Percentiles rank a stretch among this genome's conserved stretches.
phyloP scores from a whole-genome alignment of 2,888 invertebrate species.

The Cetonia aurata region DNA sequence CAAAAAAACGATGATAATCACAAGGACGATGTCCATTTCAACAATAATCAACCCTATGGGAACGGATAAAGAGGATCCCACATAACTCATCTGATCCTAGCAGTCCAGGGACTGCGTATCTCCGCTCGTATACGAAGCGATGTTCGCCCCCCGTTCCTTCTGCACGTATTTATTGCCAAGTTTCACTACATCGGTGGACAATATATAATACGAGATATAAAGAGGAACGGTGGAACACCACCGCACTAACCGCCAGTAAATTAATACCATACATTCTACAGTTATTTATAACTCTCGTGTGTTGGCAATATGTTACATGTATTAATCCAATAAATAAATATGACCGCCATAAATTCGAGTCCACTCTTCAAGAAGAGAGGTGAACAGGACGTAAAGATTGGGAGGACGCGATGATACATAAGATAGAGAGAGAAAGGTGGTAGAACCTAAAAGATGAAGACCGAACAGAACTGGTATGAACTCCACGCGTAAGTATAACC shows the following conservation, averaged over 20 bases:
- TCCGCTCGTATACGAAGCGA: no score
- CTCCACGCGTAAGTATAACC: not conserved
- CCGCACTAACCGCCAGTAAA: conserved; percentile 60
- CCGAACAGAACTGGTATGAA: not conserved
- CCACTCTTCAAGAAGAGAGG: conserved; percentile 45
- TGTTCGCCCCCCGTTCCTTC: not conserved
- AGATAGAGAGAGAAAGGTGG: conserved; percentile 38
- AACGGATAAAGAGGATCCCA: conserved; percentile 41
- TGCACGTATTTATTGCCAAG: conserved; percentile 59
- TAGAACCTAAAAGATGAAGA: not conserved
- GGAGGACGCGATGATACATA: conserved; percentile 49
- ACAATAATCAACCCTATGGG: conserved; percentile 14
- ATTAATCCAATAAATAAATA: conserved; percentile 69
- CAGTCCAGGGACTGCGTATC: not conserved
- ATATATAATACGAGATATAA: conserved; percentile 63
- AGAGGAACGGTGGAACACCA: conserved; percentile 52
- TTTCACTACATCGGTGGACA: conserved; percentile 62
- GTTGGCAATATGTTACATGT: conserved; percentile 68
- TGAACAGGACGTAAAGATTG: conserved; percentile 2
- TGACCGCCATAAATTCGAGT: conserved; percentile 67
- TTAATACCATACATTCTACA: conserved; percentile 66
- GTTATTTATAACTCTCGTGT: conserved; percentile 68
- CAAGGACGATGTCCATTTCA: conserved; percentile 20
- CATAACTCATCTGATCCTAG: conserved; percentile 39
- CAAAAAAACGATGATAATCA: not conserved